Evolutionary conservation across 1,140 invertebrate species (phyloP), one percentile per base, ranked within the genome.

Genomic region (Musca vetustissima): DNA sequence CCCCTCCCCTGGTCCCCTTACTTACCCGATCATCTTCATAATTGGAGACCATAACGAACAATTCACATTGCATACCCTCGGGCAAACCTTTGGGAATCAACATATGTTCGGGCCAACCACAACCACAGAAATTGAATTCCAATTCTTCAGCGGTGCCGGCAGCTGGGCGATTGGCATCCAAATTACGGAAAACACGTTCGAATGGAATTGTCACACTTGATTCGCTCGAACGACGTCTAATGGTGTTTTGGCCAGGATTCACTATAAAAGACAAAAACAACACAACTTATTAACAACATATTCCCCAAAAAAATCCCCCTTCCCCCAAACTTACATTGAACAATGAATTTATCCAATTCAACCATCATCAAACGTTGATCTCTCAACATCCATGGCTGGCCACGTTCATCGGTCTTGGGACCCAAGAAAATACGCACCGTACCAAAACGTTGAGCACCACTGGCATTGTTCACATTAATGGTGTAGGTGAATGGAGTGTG

Each of bases 61-160:
- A 78, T 66, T 92, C 87, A 76, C 89, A 89, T 0, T 83, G 80
- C 76, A 88, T 88, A 22, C 93, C 93, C 67, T 87, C 85, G 1
- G 85, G 78, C 3, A 81, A 88, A 25, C 93, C 93, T 80, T 90
- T 91, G 0, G 93, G 90, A 28, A 93, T 78, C 1, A 95, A 85
- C 89, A 95, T 89, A 77, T 95, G 92, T 55, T 93, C 88, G 1
- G 93, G 93, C 36, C 92, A 94, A 57, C 93, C 93, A 78, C 93
- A 95, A 48, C 93, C 92, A 81, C 93, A 94, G 85, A 91, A 92
- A 78, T 91, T 90, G 81, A 89, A 91, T 74, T 87, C 84, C 0
- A 85, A 85, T 36, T 87, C 84, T 1, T 84, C 78, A 3, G 85
- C 75, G 0, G 79, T 75, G 8, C 86, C 87, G 19, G 84, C 83